Conservation (phyloP, 2,797 vertebrate genomes). For the Euthynnus affinis region DNA sequence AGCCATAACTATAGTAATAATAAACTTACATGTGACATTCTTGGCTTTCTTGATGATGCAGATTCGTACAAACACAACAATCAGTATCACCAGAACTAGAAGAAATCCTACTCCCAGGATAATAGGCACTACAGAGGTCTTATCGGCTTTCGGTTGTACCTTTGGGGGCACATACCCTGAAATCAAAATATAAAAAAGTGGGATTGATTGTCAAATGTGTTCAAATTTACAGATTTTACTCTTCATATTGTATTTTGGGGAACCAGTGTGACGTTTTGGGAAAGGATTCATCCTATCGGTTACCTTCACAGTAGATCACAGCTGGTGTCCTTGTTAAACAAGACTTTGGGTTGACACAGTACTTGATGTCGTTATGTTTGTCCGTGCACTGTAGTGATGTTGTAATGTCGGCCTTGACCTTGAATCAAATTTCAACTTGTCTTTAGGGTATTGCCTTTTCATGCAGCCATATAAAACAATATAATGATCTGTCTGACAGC, state of each 20-base stretch:
- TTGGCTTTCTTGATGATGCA: conserved; percentile 17
- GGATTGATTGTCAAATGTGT: not conserved
- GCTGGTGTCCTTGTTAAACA: rapidly evolving
- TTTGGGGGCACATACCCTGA: not conserved
- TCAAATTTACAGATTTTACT: no score
- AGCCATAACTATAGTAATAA: not conserved
- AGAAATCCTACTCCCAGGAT: conserved; percentile 35
- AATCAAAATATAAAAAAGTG: conserved; percentile 29
- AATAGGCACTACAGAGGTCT: not conserved
- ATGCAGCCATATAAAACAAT: not conserved
- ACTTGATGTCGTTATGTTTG: rapidly evolving
- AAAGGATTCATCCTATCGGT: not conserved
- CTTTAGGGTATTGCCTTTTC: not conserved
- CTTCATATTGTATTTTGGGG: not conserved
- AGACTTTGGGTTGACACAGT: rapidly evolving
- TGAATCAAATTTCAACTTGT: conserved; percentile 19
- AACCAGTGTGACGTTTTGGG: not conserved
- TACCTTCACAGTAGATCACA: conserved; percentile 49
- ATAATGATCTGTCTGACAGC: not conserved
- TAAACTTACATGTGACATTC: conserved; percentile 49
- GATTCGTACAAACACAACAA: conserved; percentile 43
- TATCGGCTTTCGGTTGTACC: rapidly evolving
- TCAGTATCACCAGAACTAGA: conserved; percentile 49
- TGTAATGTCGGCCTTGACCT: rapidly evolving
- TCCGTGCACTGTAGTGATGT: rapidly evolving